Base-by-base conservation (phyloP, 2,888 invertebrate genomes). In the Stenotaenia linearis region DNA sequence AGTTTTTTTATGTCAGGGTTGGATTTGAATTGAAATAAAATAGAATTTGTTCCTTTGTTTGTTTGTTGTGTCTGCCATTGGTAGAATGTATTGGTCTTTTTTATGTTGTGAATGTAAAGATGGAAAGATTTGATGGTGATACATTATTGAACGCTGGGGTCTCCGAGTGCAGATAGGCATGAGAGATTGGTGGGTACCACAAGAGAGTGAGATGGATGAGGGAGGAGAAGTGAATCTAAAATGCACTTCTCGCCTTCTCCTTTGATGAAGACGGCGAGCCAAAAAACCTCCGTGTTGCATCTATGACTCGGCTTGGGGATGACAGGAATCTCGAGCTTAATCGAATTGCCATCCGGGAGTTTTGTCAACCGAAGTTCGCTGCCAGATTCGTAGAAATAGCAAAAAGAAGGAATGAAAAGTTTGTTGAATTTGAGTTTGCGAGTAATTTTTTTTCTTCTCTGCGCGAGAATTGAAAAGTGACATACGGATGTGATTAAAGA, bases 291-390 rank as follows among this genome's bases (percentile, higher is more conserved):
- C 69, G 69, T 69, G 69, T 69, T 69, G 69, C 69, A 28, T 69
- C 69, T 69, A 28, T 69, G 69, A 69, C 69, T 69, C 28, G 25
- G 69, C 25, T 69, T 25, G 69, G 10, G 69, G 69, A 69, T 69
- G 69, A 69, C 69, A 69, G 69, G 69, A 69, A 69, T 69, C 69
- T 69, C 28, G 69, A 69, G 69, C 69, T 69, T 69, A 69, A 69
- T 69, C 69, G 69, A 69, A 69, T 69, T 69, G 69, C 69, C 69
- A 28, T 28, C 25, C 28, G 69, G 28, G 25, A 69, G 69, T 69
- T 69, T 69, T 69, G 69, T 69, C 69, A 69, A 69, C 69, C 28
- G 25, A 69, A 69, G 69, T 69, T 45, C 69, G 69, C 10, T 28
- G 69, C 69, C 69, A 69, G 69, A 69, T 69, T 69, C 25, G 23